These are phyloP conservation scores for Entomobrya proxima DNA, from an alignment of 2,888 invertebrate genomes.

Conservation along the genomic window DNA sequence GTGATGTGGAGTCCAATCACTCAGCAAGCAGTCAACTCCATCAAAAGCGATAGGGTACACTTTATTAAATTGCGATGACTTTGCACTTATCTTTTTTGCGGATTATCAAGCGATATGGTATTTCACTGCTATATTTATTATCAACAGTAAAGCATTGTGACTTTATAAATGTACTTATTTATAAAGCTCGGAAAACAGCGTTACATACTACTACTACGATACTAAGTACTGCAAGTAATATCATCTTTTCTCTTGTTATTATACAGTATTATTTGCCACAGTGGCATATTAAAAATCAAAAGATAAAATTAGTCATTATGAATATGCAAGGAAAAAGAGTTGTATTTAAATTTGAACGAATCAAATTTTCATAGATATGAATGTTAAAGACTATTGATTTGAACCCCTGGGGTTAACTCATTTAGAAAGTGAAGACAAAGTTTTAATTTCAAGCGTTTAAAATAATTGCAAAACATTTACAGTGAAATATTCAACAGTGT, in stretches of 20 bases:
- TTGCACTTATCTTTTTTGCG: constrained; percentile 46
- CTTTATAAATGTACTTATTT: constrained; percentile 25
- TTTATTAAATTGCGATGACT: constrained; percentile 49
- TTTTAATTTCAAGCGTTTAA: too few species aligned
- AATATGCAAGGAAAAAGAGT: background rate
- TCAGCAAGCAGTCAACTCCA: constrained; percentile 50
- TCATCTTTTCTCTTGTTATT: background rate
- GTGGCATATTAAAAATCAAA: background rate
- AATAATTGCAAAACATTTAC: too few species aligned
- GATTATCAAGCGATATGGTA: constrained; percentile 49
- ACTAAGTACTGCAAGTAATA: background rate
- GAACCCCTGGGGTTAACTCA: constrained; percentile 41
- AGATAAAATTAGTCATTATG: constrained; percentile 14
- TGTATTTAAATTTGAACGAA: too few species aligned
- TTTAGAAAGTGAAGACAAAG: constrained; percentile 18
- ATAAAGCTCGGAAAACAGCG: too few species aligned
- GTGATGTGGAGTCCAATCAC: constrained; percentile 53
- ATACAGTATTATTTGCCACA: background rate
- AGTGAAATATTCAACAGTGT: too few species aligned
- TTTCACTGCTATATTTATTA: constrained; percentile 7
- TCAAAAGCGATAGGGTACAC: constrained; percentile 3
- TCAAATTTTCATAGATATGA: too few species aligned
- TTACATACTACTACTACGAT: too few species aligned
- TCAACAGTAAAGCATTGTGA: background rate
- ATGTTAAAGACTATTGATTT: background rate